Conservation (phyloP, 2,888 invertebrate genomes). For the Yponomeuta evonymella region DNA sequence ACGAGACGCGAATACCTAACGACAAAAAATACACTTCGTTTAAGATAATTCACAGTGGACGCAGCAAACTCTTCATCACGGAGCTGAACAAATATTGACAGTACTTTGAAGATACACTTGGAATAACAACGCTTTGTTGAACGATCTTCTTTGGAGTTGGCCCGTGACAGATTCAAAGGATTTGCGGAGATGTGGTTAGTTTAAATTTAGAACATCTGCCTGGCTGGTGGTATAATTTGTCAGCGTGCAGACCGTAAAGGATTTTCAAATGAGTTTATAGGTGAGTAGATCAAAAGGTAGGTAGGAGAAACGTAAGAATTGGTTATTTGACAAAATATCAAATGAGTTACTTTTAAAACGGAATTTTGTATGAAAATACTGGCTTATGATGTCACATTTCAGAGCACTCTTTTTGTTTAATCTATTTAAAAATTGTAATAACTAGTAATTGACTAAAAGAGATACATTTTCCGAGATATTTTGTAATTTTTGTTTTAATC, state of each 20-base stretch:
- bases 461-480: too few relatives aligned
- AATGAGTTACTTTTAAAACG: too few relatives aligned
- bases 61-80: neutral
- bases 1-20: neutral
- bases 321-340: too few relatives aligned
- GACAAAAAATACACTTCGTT: neutral
- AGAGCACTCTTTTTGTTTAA: too few relatives aligned
- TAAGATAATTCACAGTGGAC: neutral
- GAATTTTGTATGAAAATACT: too few relatives aligned
- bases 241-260: neutral
- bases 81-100: constrained; percentile 37
- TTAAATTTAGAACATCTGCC: neutral
- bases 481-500: too few relatives aligned
- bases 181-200: constrained; percentile 31
- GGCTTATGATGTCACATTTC: too few relatives aligned
- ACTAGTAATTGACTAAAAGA: too few relatives aligned
- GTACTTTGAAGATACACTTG: constrained; percentile 58
- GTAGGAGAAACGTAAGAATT: too few relatives aligned
- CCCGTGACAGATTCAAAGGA: constrained; percentile 62
- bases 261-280: too few relatives aligned
- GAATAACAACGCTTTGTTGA: constrained; percentile 59
- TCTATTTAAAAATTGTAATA: too few relatives aligned
- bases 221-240: neutral
- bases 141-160: constrained; percentile 55
- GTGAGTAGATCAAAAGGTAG: too few relatives aligned